phyloP scores from a whole-genome alignment of 37 sponge, comb jelly and placozoan species.

The Theonella swinhoei region DNA sequence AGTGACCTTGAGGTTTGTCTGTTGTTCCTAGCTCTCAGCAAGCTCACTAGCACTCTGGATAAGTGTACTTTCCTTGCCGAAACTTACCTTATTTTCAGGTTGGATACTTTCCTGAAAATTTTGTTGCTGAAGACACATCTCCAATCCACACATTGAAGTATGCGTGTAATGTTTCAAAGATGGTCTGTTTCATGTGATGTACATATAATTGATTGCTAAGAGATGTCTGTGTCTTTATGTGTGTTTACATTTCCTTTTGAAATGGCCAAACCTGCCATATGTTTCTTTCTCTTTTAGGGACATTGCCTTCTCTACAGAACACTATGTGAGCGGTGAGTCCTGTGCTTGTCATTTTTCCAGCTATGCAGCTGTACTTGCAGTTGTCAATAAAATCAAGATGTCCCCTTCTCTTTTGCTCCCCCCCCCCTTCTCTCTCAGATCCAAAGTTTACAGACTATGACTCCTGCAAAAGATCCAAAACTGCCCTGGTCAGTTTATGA shows the following conservation, averaged over 20 bases:
- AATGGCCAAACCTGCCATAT: neutral
- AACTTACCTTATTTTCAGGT: slow-evolving; percentile 34
- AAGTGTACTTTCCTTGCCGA: neutral
- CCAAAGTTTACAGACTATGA: slow-evolving; percentile 61
- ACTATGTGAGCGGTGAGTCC: slow-evolving; percentile 48
- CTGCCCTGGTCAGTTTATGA: slow-evolving; percentile 63
- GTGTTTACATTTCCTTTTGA: neutral
- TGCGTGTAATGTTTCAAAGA: neutral
- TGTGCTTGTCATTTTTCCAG: neutral
- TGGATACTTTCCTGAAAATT: slow-evolving; percentile 81
- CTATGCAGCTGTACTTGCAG: neutral
- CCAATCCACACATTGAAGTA: slow-evolving; percentile 72
- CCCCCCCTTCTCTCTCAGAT: slow-evolving; percentile 16
- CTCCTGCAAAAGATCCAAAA: slow-evolving; percentile 69
- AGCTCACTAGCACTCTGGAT: too few species aligned
- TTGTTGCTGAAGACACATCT: slow-evolving; percentile 59
- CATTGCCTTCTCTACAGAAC: slow-evolving; percentile 23
- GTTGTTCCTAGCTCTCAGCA: neutral
- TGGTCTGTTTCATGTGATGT: neutral
- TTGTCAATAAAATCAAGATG: neutral
- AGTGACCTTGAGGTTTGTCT: slow-evolving; percentile 56
- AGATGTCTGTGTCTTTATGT: neutral
- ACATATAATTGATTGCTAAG: neutral
- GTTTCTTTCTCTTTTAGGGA: slow-evolving; percentile 9
- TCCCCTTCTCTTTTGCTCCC: neutral